Evolutionary conservation across 2,888 invertebrate genomes (phyloP), one percentile per base, ranked within the genome.

Genomic region (Pristionchus mayeri): DNA sequence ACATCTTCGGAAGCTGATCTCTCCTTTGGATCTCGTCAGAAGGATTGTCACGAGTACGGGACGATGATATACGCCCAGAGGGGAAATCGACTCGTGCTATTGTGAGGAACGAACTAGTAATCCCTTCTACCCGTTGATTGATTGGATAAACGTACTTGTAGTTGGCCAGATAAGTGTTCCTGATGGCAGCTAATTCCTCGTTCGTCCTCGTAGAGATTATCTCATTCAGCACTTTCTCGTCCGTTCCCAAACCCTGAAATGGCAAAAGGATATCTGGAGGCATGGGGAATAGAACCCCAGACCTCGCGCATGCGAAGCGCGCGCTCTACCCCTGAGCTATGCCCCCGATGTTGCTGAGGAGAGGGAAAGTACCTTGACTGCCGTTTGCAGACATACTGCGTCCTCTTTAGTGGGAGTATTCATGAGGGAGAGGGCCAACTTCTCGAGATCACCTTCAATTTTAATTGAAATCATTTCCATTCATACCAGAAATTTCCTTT

Each of bases 141-240:
- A n/a, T n/a, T 30, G 24, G 27, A 40, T 34, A 79, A 89, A 79
- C 50, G 85, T 82, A 85, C 87, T 89, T 71, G 86, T 86, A 89
- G 52, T 89, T 86, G 75, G 85, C 84, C 84, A 88, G 88, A 82
- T 89, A 90, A 37, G 86, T 86, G 60, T 88, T 88, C 57, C 88
- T 88, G 52, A 89, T 89, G 6, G 89, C 87, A 37, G 86, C 85
- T 76, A 90, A 84, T 84, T 90, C 88, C 57, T 90, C 90, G 63
- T 87, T 88, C 13, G 96, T 95, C 92, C 96, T 95, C 21, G 97
- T 96, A 92, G 96, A 96, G 92, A 97, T 94, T 79, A 97, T 95
- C 93, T 97, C 97, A 85, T 97, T 96, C 85, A 97, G 95, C 79
- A 96, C 96, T 71, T 94, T 96, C 93, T 96, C 96, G 87, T 96